phyloP scores from a whole-genome alignment of 2,797 vertebrate species.

The Anguilla marmorata region DNA sequence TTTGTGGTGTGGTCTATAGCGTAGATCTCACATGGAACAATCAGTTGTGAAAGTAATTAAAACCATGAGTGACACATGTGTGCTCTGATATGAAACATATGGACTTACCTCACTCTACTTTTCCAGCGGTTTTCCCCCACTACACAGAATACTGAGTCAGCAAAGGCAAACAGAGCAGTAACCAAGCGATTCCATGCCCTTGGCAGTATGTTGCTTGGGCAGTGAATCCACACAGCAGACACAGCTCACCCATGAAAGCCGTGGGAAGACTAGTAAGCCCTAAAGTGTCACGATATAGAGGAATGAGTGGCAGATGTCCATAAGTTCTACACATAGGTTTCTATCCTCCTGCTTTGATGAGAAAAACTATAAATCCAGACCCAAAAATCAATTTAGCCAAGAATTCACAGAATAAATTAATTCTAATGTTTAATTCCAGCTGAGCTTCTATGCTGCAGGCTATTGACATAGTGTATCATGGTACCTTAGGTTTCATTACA shows the following conservation, averaged over 20 bases:
- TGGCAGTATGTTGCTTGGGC: conserved; percentile 3
- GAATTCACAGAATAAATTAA: background rate
- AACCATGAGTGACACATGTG: background rate
- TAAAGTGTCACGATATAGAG: background rate
- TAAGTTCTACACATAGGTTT: background rate
- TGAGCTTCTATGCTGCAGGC: too few relatives aligned
- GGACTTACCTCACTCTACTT: background rate
- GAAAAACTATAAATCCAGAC: background rate
- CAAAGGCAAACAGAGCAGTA: background rate
- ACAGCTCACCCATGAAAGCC: background rate
- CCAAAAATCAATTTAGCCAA: background rate
- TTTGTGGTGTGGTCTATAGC: too few relatives aligned
- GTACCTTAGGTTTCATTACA: background rate
- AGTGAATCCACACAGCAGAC: background rate
- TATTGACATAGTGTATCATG: background rate
- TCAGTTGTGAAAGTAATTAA: background rate
- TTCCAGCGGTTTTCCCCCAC: background rate
- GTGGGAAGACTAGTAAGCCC: background rate
- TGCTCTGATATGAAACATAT: conserved; percentile 7
- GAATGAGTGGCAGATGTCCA: background rate
- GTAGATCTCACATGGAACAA: background rate
- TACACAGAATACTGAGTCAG: conserved; percentile 10
- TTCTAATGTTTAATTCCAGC: background rate
- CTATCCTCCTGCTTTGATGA: background rate
- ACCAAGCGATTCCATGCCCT: background rate